phyloP scores from a whole-genome alignment of 2,797 vertebrate genomes.

The Chanos chanos region DNA sequence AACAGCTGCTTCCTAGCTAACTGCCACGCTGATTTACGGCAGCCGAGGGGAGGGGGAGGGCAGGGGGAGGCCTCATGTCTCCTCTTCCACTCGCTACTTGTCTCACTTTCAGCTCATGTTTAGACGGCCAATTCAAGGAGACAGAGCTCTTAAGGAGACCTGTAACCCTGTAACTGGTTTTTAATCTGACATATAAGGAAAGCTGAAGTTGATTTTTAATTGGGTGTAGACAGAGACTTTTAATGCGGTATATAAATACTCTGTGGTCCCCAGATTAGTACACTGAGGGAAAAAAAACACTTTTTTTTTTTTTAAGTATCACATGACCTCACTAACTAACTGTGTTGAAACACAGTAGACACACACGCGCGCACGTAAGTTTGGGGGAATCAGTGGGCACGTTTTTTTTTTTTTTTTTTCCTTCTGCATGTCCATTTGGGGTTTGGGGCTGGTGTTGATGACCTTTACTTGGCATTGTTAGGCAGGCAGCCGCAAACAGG shows the following conservation, averaged over 20 bases:
- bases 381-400: too few species aligned
- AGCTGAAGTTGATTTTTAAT: too few species aligned
- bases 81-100: conserved; percentile 74
- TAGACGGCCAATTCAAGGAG: conserved; percentile 34
- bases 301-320: too few species aligned
- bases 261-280: too few species aligned
- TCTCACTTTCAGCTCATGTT: conserved; percentile 40
- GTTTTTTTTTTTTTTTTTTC: conserved; percentile 15
- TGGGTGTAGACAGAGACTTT: too few species aligned
- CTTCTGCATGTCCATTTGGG: neutral
- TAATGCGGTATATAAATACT: too few species aligned
- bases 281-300: too few species aligned
- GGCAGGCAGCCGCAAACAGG: conserved; percentile 55
- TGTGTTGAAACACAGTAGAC: too few species aligned
- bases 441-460: conserved; percentile 19
- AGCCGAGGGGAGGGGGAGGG: neutral
- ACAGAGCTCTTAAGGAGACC: conserved; percentile 35
- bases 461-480: conserved; percentile 39
- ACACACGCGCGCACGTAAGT: neutral
- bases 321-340: too few species aligned
- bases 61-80: conserved; percentile 59
- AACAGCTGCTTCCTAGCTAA: conserved; percentile 95
- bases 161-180: conserved; percentile 25
- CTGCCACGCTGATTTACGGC: conserved; percentile 89
- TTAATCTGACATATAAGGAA: too few species aligned